Percentiles rank a stretch among this genome's conserved stretches.
phyloP scores from a whole-genome alignment of 2,888 invertebrate species.

The Andrena dorsata region DNA sequence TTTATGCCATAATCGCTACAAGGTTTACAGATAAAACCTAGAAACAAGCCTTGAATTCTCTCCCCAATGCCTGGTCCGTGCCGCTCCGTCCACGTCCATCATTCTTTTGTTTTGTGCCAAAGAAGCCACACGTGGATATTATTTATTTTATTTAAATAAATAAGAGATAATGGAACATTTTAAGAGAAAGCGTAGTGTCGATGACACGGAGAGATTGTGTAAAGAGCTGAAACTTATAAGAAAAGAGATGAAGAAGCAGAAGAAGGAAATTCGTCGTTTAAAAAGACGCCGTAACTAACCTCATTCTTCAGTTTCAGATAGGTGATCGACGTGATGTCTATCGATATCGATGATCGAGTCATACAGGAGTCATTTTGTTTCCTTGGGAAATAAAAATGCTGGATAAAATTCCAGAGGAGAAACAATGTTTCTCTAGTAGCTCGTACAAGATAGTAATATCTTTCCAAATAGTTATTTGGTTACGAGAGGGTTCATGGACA shows the following conservation, averaged over 20 bases:
- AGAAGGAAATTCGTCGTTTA: background rate
- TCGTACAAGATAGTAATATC: background rate
- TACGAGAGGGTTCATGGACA: background rate
- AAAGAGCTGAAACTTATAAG: background rate
- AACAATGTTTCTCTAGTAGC: background rate
- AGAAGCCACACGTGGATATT: no score
- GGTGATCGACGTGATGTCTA: background rate
- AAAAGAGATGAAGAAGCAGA: background rate
- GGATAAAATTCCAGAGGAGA: background rate
- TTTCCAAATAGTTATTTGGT: conserved; percentile 1
- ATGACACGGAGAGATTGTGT: background rate
- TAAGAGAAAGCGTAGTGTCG: no score
- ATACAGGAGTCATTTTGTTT: background rate
- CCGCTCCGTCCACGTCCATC: no score
- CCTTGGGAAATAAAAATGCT: background rate
- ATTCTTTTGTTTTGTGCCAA: no score
- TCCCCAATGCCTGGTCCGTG: no score
- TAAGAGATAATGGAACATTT: background rate
- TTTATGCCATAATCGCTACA: no score
- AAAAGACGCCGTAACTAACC: conserved; percentile 4
- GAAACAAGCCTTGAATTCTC: no score
- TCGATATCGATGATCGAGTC: background rate
- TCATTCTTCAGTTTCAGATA: background rate
- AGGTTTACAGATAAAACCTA: no score
- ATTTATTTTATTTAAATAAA: no score